Evolutionary conservation across 2,888 invertebrate species (phyloP).

Genomic region (Nycteola revayana): DNA sequence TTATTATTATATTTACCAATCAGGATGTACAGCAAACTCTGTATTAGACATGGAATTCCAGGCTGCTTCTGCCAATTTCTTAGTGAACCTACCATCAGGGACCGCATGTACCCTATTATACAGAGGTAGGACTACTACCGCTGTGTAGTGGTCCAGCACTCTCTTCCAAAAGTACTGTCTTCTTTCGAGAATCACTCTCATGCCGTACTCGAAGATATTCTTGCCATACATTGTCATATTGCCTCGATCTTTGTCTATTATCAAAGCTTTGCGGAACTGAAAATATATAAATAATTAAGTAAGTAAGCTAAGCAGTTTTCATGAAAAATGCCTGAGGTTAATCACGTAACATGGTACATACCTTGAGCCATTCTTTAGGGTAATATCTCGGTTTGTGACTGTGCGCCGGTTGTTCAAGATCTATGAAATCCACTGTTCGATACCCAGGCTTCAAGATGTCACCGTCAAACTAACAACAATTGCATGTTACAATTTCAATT

Average conservation of each 20-base stretch:
- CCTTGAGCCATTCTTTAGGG: conserved; percentile 63
- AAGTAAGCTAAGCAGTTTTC: too few relatives aligned
- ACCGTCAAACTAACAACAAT: conserved; percentile 59
- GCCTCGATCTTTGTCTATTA: conserved; percentile 53
- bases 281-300: conserved; percentile 13
- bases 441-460: conserved; percentile 72
- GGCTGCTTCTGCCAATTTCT: conserved; percentile 54
- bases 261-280: conserved; percentile 59
- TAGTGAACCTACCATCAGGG: conserved; percentile 50
- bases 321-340: too few relatives aligned
- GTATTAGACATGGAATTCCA: conserved; percentile 52
- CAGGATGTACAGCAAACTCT: conserved; percentile 64
- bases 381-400: conserved; percentile 57
- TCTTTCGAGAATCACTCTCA: conserved; percentile 56
- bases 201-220: conserved; percentile 59
- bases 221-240: conserved; percentile 54
- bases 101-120: conserved; percentile 51
- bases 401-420: conserved; percentile 62
- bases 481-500: too few relatives aligned
- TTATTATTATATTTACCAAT: conserved; percentile 69
- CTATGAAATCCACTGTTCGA: conserved; percentile 70
- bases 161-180: conserved; percentile 67
- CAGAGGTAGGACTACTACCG: conserved; percentile 58
- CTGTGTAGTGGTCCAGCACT: conserved; percentile 66
- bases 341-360: too few relatives aligned